A percentile compares a stretch with the other conserved stretches of the same genome.
Evolutionary conservation across 2,888 invertebrate species (phyloP).

Genomic region (Leptinotarsa rubiginosa): DNA sequence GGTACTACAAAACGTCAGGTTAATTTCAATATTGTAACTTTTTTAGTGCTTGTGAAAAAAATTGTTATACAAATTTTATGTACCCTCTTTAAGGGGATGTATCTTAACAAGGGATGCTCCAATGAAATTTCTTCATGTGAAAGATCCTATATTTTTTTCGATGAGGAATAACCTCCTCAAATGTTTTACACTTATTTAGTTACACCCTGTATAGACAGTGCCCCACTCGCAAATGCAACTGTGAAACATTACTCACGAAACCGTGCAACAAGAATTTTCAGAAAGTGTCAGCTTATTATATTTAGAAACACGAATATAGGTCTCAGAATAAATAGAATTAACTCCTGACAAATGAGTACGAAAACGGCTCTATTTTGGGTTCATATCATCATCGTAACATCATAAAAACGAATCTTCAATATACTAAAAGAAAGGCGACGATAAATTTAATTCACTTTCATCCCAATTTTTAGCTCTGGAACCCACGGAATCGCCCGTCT

Average conservation of each 20-base stretch:
- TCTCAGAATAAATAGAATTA: constrained; percentile 24
- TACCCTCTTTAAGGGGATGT: no score
- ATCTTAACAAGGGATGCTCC: no score
- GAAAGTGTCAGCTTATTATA: constrained; percentile 20
- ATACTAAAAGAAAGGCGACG: not conserved
- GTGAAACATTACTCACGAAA: constrained; percentile 5
- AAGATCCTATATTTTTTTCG: no score
- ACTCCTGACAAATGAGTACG: not conserved
- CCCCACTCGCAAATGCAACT: constrained; percentile 11
- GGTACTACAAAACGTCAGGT: no score
- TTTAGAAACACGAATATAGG: constrained; percentile 24
- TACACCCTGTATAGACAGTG: not conserved
- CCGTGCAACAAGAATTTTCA: constrained; percentile 14
- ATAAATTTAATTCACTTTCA: not conserved
- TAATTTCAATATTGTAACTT: no score
- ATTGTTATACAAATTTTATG: no score
- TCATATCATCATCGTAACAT: not conserved
- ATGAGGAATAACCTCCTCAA: no score
- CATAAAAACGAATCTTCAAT: not conserved
- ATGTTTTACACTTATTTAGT: no score
- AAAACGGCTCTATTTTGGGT: constrained; percentile 4
- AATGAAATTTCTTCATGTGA: no score
- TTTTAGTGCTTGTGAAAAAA: no score
- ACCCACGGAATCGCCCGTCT: constrained; percentile 73
- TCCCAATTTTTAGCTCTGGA: constrained; percentile 68